phyloP scores from a whole-genome alignment of 2,888 invertebrate species.

The Galerucella nymphaeae region DNA sequence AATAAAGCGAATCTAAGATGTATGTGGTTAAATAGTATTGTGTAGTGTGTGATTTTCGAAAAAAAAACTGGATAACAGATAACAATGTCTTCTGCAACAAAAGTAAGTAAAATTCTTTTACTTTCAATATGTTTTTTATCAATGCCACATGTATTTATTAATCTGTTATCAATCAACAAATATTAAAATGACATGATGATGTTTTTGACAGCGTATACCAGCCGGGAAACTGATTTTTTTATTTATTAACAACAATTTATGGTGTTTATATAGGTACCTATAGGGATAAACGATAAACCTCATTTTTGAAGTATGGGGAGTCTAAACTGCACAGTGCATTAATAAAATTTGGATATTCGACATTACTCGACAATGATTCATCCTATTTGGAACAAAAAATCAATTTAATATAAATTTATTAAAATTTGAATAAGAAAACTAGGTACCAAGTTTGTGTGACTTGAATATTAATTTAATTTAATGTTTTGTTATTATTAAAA shows the following conservation, averaged over 20 bases:
- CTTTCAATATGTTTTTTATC: neutral
- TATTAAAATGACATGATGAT: slow-evolving; percentile 4
- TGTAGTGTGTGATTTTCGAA: slow-evolving; percentile 28
- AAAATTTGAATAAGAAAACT: neutral
- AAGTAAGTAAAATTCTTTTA: slow-evolving; percentile 22
- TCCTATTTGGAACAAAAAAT: neutral
- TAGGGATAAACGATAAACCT: too few species aligned
- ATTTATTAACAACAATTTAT: neutral
- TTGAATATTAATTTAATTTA: neutral
- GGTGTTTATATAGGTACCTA: neutral
- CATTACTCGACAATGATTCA: too few species aligned
- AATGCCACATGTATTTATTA: neutral
- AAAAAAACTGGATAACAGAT: slow-evolving; percentile 12
- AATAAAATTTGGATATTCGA: neutral
- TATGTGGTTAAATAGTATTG: slow-evolving; percentile 22
- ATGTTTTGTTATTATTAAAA: neutral
- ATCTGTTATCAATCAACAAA: slow-evolving; percentile 15
- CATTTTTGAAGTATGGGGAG: too few species aligned
- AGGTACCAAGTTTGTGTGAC: neutral
- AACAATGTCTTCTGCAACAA: slow-evolving; percentile 26
- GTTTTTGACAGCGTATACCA: slow-evolving; percentile 1
- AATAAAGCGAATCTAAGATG: slow-evolving; percentile 28
- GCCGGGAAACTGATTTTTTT: too few species aligned
- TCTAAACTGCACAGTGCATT: neutral
- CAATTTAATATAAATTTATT: neutral